Evolutionary conservation across 2,113 vertebrate genomes (phyloP).

Genomic region (Scalopus aquaticus): DNA sequence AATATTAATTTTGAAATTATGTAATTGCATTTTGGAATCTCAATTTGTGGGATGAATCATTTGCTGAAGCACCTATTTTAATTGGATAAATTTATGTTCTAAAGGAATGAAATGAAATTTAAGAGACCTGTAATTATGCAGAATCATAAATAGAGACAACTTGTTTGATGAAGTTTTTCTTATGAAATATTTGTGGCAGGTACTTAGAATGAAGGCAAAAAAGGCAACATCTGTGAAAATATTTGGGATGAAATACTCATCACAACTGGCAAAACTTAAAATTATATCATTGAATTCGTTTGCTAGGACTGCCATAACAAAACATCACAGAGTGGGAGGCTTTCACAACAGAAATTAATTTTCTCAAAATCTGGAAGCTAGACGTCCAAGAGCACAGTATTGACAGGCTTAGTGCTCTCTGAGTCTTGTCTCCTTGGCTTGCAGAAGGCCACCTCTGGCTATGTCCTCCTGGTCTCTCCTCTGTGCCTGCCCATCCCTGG

Average conservation of each 20-base stretch:
- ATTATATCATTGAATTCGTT: not conserved
- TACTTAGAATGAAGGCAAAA: slow-evolving; percentile 29
- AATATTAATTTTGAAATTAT: slow-evolving; percentile 57
- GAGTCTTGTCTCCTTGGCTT: not conserved
- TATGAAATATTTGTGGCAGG: slow-evolving; percentile 46
- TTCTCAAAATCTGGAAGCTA: not conserved
- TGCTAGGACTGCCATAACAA: not conserved
- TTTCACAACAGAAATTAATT: not conserved
- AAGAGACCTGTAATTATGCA: slow-evolving; percentile 64
- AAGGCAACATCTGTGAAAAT: slow-evolving; percentile 14
- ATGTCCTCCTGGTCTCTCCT: not conserved
- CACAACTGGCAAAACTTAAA: not conserved
- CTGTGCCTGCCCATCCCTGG: not conserved
- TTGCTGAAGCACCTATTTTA: slow-evolving; percentile 63
- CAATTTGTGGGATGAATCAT: slow-evolving; percentile 44
- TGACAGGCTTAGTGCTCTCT: not conserved
- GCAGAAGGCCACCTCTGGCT: not conserved
- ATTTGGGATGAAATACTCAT: slow-evolving; percentile 17
- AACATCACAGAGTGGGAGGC: not conserved
- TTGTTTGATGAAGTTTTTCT: slow-evolving; percentile 63
- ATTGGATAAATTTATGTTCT: slow-evolving; percentile 66
- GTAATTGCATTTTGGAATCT: slow-evolving; percentile 55
- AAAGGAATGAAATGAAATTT: slow-evolving; percentile 54
- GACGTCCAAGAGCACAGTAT: not conserved
- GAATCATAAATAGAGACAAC: slow-evolving; percentile 59